Conservation (phyloP, 2,113 vertebrate species). For the Prochilodus magdalenae region DNA sequence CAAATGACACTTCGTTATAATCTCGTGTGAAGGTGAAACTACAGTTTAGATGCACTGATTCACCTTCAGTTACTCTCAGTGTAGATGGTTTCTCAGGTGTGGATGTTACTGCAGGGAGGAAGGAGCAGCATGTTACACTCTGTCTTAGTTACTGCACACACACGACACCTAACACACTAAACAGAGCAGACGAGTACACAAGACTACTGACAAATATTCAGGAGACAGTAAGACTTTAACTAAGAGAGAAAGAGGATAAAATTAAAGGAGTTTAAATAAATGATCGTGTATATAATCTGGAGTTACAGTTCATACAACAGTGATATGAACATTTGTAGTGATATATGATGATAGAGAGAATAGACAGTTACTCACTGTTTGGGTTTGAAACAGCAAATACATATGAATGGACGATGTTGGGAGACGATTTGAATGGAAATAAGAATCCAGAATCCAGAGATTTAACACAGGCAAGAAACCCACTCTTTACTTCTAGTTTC, state of each 20-base stretch:
- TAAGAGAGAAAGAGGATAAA: no score
- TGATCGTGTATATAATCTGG: no score
- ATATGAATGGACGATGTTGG: conserved; percentile 17
- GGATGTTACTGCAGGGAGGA: conserved; percentile 17
- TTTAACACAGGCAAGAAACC: conserved; percentile 43
- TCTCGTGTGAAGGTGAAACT: background rate
- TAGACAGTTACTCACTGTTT: conserved; percentile 23
- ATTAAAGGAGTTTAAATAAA: no score
- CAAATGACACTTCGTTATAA: accelerated
- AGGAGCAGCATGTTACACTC: background rate
- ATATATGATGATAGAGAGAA: background rate
- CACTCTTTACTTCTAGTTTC: background rate
- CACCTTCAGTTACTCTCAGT: conserved; percentile 26
- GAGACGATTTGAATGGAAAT: conserved; percentile 47
- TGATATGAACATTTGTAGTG: no score
- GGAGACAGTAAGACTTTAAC: no score
- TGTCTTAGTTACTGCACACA: no score
- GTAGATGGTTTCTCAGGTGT: background rate
- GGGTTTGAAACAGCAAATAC: conserved; percentile 30
- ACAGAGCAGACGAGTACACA: no score
- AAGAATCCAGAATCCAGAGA: background rate
- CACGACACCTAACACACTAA: no score
- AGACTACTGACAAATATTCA: no score
- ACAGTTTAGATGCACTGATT: conserved; percentile 37
- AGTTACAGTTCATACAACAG: no score